Evolutionary conservation across 2,113 vertebrate species (phyloP).

Genomic region (Athene cunicularia): DNA sequence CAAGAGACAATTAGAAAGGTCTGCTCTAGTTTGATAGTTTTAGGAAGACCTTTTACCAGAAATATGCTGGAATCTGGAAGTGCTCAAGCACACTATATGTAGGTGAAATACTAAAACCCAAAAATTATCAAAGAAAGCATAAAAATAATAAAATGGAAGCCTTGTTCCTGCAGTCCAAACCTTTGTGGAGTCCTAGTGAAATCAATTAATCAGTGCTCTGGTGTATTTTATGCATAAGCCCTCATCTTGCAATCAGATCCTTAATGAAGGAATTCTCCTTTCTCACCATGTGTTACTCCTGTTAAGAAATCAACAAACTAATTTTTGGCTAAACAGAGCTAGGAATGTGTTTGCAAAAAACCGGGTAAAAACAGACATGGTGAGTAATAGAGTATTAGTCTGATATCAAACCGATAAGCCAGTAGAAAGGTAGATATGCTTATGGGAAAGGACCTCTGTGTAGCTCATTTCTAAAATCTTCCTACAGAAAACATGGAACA

Average conservation of each 20-base stretch:
- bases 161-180: not conserved
- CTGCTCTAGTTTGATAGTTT: constrained; percentile 9
- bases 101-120: not conserved
- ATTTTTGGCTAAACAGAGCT: not conserved
- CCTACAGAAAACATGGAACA: not conserved
- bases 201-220: not conserved
- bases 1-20: not conserved
- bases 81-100: not conserved
- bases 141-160: not conserved
- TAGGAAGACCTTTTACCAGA: constrained; percentile 20
- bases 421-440: not conserved
- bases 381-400: not conserved
- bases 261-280: not conserved
- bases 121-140: not conserved
- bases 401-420: not conserved
- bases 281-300: not conserved
- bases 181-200: not conserved
- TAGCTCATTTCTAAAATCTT: not conserved
- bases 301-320: not conserved
- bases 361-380: not conserved
- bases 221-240: not conserved
- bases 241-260: not conserved
- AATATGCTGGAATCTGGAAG: constrained; percentile 11
- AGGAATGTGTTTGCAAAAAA: not conserved
- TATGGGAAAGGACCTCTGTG: not conserved